Conservation (phyloP, 2,888 invertebrate genomes). For the Lagria hirta region DNA sequence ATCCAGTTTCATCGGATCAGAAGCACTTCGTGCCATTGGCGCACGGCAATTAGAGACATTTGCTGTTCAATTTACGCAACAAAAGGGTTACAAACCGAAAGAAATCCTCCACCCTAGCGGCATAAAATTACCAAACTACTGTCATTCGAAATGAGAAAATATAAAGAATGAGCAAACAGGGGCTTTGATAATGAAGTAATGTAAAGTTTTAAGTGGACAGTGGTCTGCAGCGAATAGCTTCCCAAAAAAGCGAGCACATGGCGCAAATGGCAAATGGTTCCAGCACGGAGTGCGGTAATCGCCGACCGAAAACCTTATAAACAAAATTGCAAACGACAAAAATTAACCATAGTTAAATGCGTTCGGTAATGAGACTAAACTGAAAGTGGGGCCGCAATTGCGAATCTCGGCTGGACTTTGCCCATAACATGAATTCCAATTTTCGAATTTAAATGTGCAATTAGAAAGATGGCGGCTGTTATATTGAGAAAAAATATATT, state of each 20-base stretch:
- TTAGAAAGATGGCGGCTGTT: too few species aligned
- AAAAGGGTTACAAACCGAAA: conserved; percentile 9
- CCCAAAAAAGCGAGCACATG: conserved; percentile 36
- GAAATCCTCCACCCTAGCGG: conserved; percentile 17
- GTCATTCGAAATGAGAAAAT: conserved; percentile 20
- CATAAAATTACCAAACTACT: conserved; percentile 19
- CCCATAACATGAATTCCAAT: conserved; percentile 52
- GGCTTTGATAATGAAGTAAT: conserved; percentile 28
- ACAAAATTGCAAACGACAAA: conserved; percentile 53
- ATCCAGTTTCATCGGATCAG: too few species aligned
- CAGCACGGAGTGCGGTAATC: conserved; percentile 33
- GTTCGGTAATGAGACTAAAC: conserved; percentile 51
- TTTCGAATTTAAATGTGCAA: conserved; percentile 48
- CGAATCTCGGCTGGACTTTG: conserved; percentile 39
- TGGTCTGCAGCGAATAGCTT: conserved; percentile 19
- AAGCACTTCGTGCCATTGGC: too few species aligned
- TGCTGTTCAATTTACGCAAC: conserved; percentile 19
- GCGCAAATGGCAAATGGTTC: conserved; percentile 36
- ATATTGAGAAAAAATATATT: too few species aligned
- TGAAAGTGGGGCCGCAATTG: conserved; percentile 47
- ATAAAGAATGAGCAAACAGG: conserved; percentile 21
- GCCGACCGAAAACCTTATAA: conserved; percentile 45
- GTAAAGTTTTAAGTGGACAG: conserved; percentile 36
- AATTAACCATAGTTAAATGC: conserved; percentile 51
- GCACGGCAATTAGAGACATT: conserved; percentile 13